Percentiles rank a stretch among this genome's conserved stretches.
Conservation (phyloP, 2,797 vertebrate species). For the Thripadectes ignobilis region DNA sequence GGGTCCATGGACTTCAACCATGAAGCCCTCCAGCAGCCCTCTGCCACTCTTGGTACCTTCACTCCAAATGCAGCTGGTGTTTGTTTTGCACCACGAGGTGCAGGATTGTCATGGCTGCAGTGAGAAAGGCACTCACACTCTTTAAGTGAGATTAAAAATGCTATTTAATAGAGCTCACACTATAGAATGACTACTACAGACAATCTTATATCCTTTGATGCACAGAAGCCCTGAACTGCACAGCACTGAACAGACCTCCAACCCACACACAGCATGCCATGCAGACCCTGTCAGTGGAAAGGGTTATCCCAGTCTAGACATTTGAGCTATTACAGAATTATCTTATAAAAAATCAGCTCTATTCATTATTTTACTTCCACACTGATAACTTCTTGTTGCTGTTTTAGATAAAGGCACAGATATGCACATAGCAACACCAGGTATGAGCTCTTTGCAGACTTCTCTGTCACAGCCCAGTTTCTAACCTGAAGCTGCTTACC, state of each 20-base stretch:
- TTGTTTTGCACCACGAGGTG: background rate
- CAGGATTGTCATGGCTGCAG: background rate
- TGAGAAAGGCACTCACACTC: background rate
- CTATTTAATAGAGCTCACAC: background rate
- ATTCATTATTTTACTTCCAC: background rate
- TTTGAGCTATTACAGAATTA: background rate
- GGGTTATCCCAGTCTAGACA: background rate
- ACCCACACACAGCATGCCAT: fast-evolving
- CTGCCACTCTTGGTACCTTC: background rate
- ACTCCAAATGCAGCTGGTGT: background rate
- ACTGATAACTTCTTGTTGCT: background rate
- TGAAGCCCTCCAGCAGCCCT: background rate
- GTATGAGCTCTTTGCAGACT: background rate
- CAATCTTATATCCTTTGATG: background rate
- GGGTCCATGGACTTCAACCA: background rate
- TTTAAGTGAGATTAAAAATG: background rate
- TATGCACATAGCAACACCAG: fast-evolving
- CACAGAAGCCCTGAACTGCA: background rate
- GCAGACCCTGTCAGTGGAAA: background rate
- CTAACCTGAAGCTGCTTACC: background rate
- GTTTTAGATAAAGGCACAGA: background rate
- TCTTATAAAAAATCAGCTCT: background rate
- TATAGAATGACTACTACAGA: background rate
- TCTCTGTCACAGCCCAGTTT: background rate
- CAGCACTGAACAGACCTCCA: background rate